Conservation (phyloP, 2,113 vertebrate species). For the Pterocles burchelli region DNA sequence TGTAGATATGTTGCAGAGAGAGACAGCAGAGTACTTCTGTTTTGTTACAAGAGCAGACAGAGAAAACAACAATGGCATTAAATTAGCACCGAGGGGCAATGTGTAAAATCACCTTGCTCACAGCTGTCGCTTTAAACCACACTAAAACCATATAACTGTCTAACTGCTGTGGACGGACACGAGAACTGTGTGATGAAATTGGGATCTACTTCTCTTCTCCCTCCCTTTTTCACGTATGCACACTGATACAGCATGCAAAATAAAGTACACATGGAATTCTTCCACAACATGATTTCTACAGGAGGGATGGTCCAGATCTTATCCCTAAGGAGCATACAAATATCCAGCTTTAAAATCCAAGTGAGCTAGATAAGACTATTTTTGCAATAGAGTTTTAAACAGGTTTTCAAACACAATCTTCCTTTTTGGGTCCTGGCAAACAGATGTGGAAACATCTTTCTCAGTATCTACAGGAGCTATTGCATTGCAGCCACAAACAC, state of each 20-base stretch:
- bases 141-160: neutral
- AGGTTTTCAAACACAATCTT: neutral
- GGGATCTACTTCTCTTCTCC: neutral
- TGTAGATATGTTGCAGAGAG: slow-evolving; percentile 98
- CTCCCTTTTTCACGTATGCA: neutral
- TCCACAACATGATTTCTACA: neutral
- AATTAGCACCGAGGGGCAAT: slow-evolving; percentile 55
- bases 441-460: neutral
- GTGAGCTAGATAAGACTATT: neutral
- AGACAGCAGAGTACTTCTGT: slow-evolving; percentile 96
- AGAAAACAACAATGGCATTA: slow-evolving; percentile 74
- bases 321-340: neutral
- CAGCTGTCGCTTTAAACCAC: neutral
- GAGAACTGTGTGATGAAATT: neutral
- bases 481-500: fast-evolving
- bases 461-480: neutral
- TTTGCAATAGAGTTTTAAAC: neutral
- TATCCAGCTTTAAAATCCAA: neutral
- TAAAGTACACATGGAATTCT: neutral
- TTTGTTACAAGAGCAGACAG: slow-evolving; percentile 66
- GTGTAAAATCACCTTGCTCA: neutral
- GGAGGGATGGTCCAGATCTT: neutral
- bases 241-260: neutral
- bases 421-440: neutral
- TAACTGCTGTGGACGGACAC: neutral